These are phyloP conservation scores for Bembecia ichneumoniformis DNA, from an alignment of 2,888 invertebrate species.

Conservation along the genomic window DNA sequence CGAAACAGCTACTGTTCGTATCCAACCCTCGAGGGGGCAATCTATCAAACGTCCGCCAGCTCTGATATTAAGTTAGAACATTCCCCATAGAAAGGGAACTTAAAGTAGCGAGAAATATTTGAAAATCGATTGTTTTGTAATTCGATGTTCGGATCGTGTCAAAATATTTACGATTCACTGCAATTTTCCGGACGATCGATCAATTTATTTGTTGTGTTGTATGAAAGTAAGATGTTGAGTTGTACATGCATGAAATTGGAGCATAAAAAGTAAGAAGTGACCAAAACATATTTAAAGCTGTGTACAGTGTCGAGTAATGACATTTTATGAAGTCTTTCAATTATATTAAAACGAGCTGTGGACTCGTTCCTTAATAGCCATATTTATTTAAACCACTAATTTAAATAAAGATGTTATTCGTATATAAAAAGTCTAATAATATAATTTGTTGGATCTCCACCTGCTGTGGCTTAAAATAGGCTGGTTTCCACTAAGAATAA, in stretches of 20 bases:
- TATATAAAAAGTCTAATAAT: too few species aligned
- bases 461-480: too few species aligned
- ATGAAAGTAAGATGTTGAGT: conserved; percentile 33
- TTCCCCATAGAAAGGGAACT: conserved; percentile 32
- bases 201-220: conserved; percentile 28
- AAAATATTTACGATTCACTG: conserved; percentile 63
- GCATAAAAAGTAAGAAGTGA: conserved; percentile 33
- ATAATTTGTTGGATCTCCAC: too few species aligned
- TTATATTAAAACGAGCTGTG: background rate
- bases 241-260: conserved; percentile 51
- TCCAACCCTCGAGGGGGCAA: conserved; percentile 50
- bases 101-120: conserved; percentile 26
- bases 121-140: conserved; percentile 62
- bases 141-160: conserved; percentile 56
- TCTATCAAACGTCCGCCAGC: conserved; percentile 54
- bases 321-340: conserved; percentile 10
- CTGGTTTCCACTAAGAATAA: too few species aligned
- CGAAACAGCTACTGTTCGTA: conserved; percentile 41
- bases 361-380: too few species aligned
- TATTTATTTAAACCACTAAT: too few species aligned
- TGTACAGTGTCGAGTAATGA: conserved; percentile 18
- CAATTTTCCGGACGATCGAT: conserved; percentile 65
- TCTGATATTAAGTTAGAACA: conserved; percentile 46
- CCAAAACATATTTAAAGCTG: too few species aligned
- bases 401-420: too few species aligned